phyloP scores from a whole-genome alignment of 2,113 vertebrate species.

The Tangachromis dhanisi region DNA sequence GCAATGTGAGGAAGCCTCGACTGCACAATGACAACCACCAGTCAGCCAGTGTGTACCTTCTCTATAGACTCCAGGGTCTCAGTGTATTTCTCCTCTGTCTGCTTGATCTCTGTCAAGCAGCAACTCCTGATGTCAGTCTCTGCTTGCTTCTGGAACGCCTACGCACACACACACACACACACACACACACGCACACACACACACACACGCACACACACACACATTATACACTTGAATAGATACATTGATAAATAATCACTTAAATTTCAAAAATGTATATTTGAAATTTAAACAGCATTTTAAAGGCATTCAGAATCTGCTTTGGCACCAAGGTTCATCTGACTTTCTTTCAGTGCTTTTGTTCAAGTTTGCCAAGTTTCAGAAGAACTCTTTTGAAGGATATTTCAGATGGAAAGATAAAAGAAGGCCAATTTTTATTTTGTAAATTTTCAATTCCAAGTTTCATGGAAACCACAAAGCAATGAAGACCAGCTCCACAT shows the following conservation, averaged over 20 bases:
- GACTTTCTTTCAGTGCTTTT: neutral
- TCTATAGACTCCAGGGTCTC: conserved; percentile 96
- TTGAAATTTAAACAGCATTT: neutral
- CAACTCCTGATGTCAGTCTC: conserved; percentile 93
- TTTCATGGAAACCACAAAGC: neutral
- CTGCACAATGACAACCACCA: neutral
- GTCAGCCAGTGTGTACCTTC: conserved; percentile 65
- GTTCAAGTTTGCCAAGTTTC: neutral
- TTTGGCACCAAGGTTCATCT: neutral
- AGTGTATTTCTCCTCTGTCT: conserved; percentile 97
- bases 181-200: conserved; percentile 1
- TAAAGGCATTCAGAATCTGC: neutral
- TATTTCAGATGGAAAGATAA: neutral
- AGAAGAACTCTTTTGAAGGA: neutral
- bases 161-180: neutral
- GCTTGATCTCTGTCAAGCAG: conserved; percentile 91
- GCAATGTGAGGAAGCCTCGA: neutral
- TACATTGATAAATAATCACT: neutral
- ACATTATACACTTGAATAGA: neutral
- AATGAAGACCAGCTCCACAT: neutral
- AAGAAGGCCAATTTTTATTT: neutral
- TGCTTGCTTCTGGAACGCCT: conserved; percentile 80
- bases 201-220: neutral
- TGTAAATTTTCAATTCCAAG: neutral
- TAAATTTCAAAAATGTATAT: accelerated